Conservation (phyloP, 2,888 invertebrate species). For the Mongoloraphidia duomilia region DNA sequence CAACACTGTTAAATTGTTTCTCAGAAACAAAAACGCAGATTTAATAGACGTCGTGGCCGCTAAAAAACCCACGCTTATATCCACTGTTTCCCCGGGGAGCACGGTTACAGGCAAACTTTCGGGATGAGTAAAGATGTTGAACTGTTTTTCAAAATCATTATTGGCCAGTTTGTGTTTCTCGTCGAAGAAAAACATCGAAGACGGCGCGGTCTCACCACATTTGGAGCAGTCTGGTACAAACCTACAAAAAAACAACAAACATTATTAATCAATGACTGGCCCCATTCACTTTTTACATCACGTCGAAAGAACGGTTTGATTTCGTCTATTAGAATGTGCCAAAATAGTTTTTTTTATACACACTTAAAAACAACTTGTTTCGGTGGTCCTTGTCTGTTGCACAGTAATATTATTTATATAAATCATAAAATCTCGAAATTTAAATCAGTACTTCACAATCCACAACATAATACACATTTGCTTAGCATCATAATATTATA, state of each 20-base stretch:
- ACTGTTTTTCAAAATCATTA: constrained; percentile 4
- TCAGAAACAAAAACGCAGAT: constrained; percentile 40
- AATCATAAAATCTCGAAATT: too few relatives aligned
- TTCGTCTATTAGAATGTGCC: too few relatives aligned
- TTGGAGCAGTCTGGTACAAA: constrained; percentile 18
- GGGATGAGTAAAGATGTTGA: constrained; percentile 21
- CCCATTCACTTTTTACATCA: too few relatives aligned
- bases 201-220: constrained; percentile 12
- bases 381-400: too few relatives aligned
- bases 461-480: too few relatives aligned
- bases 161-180: constrained; percentile 6
- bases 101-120: constrained; percentile 41
- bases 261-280: too few relatives aligned
- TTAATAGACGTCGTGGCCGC: constrained; percentile 30
- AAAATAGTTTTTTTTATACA: too few relatives aligned
- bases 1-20: constrained; percentile 87
- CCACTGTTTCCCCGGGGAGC: constrained; percentile 38
- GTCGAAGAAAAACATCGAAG: constrained; percentile 14
- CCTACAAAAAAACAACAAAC: constrained; percentile 13
- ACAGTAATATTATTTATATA: too few relatives aligned
- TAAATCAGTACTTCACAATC: too few relatives aligned
- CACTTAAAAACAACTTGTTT: too few relatives aligned
- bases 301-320: too few relatives aligned
- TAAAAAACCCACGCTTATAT: constrained; percentile 33
- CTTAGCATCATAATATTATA: too few relatives aligned